Evolutionary conservation across 37 sponge, comb jelly and placozoan genomes (phyloP).

Genomic region (Spongia lamella): DNA sequence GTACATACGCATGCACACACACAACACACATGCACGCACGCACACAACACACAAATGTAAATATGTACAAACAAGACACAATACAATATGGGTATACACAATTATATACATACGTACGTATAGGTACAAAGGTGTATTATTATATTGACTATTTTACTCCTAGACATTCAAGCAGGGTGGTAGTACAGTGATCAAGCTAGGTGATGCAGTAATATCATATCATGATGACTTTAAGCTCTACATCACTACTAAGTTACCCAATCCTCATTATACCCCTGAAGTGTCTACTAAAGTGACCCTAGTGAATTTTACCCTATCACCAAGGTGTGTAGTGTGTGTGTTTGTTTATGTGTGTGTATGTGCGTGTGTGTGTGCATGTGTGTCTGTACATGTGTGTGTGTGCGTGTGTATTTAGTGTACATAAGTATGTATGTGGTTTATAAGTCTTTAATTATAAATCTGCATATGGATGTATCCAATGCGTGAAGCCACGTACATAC

Average conservation of each 20-base stretch:
- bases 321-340: slow-evolving; percentile 54
- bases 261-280: slow-evolving; percentile 99
- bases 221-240: slow-evolving; percentile 97
- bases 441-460: not conserved
- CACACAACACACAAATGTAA: not conserved
- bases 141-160: not conserved
- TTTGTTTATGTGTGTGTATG: not conserved
- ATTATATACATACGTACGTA: no score
- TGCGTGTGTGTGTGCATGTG: not conserved
- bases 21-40: no score
- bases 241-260: slow-evolving; percentile 97
- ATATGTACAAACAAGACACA: not conserved
- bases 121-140: not conserved
- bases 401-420: slow-evolving; percentile 6
- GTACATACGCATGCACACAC: no score
- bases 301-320: slow-evolving; percentile 97
- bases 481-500: not conserved
- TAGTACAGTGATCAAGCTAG: slow-evolving; percentile 89
- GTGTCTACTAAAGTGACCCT: slow-evolving; percentile 95
- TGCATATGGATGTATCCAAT: no score
- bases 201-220: slow-evolving; percentile 96
- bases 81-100: not conserved
- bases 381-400: slow-evolving; percentile 18
- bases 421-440: not conserved
- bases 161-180: slow-evolving; percentile 98